These are phyloP conservation scores for Struthio camelus DNA, from an alignment of 2,113 vertebrate genomes.

Conservation along the genomic window DNA sequence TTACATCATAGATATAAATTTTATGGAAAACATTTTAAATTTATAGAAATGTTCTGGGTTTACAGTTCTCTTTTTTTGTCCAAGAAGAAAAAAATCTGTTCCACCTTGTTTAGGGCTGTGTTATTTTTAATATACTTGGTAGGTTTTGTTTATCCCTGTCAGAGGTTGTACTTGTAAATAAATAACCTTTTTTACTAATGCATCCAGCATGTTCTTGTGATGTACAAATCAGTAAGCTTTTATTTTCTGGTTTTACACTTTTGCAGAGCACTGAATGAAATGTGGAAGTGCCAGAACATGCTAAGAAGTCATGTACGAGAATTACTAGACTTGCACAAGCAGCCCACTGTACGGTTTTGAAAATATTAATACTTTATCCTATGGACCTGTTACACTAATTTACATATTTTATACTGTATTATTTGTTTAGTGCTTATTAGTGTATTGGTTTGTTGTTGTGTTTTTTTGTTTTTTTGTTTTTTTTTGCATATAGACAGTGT, in stretches of 20 bases:
- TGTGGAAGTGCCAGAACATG: constrained; percentile 99
- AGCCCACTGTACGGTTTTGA: constrained; percentile 85
- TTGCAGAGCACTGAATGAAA: constrained; percentile 94
- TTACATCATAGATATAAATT: neutral
- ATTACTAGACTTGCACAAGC: constrained; percentile 95
- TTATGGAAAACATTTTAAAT: neutral
- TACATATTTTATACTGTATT: accelerated
- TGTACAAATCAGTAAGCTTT: neutral
- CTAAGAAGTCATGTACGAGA: constrained; percentile 94
- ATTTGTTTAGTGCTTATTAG: neutral
- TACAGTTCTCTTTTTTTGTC: neutral
- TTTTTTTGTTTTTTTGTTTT: neutral
- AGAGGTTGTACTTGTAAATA: neutral
- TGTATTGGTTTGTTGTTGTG: neutral
- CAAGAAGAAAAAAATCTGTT: neutral
- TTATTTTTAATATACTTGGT: neutral
- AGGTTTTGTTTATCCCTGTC: neutral
- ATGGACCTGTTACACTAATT: neutral
- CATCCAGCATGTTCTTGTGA: neutral
- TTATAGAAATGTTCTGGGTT: neutral
- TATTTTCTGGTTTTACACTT: neutral
- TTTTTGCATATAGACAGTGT: neutral
- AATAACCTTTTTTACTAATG: neutral
- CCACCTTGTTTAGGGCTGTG: neutral
- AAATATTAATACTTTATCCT: neutral